Conservation (phyloP, 2,888 invertebrate genomes). For the Acutogordius australiensis region DNA sequence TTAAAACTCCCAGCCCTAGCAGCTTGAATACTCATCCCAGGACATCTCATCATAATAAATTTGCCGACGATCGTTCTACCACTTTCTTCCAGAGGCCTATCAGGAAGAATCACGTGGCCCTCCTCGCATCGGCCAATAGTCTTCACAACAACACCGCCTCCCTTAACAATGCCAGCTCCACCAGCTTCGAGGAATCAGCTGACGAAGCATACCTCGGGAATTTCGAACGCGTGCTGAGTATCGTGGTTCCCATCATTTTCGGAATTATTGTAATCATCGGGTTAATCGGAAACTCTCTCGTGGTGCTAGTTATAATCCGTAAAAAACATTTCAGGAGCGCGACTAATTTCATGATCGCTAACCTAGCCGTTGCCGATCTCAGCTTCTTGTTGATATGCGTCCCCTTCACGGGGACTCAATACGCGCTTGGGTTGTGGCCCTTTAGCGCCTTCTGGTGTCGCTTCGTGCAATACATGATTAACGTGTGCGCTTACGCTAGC, state of each 20-base stretch:
- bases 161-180: too few species aligned
- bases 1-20: too few species aligned
- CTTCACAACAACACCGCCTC: too few species aligned
- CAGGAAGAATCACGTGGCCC: too few species aligned
- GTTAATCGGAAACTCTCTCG: slow-evolving; percentile 49
- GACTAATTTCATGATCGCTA: slow-evolving; percentile 58
- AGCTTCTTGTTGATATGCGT: slow-evolving; percentile 65
- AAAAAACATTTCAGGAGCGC: slow-evolving; percentile 65
- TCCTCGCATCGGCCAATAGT: too few species aligned
- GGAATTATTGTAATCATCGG: slow-evolving; percentile 53
- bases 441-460: slow-evolving; percentile 62
- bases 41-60: too few species aligned
- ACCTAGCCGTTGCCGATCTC: slow-evolving; percentile 54
- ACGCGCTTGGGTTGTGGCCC: slow-evolving; percentile 53
- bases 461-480: slow-evolving; percentile 55
- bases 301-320: slow-evolving; percentile 51
- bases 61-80: too few species aligned
- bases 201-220: too few species aligned
- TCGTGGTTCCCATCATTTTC: slow-evolving; percentile 33
- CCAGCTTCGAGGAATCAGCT: too few species aligned
- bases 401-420: slow-evolving; percentile 60
- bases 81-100: too few species aligned
- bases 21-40: too few species aligned
- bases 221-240: neutral
- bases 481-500: slow-evolving; percentile 60